A percentile compares a stretch with the other conserved stretches of the same genome.
Conservation (phyloP, 2,113 vertebrate genomes). For the Phaethon lepturus region DNA sequence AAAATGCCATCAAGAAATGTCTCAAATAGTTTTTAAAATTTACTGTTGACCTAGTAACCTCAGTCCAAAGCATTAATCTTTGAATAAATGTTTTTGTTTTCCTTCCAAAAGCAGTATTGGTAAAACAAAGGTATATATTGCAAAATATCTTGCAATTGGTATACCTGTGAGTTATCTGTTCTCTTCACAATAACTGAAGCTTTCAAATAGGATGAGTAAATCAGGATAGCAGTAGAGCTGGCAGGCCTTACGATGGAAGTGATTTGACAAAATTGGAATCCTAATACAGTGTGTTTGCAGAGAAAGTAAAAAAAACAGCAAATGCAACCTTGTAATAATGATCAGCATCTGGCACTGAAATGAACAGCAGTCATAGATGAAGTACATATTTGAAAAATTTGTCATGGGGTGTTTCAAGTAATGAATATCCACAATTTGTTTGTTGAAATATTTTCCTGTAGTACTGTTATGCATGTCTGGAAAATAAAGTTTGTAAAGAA, state of each 20-base stretch:
- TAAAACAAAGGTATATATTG: neutral
- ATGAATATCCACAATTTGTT: slow-evolving; percentile 12
- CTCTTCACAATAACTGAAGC: neutral
- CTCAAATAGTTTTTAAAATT: slow-evolving; percentile 74
- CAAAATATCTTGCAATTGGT: neutral
- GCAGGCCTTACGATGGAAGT: neutral
- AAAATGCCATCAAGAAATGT: slow-evolving; percentile 73
- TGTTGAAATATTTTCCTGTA: slow-evolving; percentile 11
- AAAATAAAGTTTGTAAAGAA: slow-evolving; percentile 1
- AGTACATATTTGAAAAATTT: slow-evolving; percentile 17
- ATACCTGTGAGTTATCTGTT: neutral
- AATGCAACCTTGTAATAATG: slow-evolving; percentile 15
- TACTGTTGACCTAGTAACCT: slow-evolving; percentile 77
- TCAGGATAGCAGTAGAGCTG: neutral
- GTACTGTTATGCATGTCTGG: neutral
- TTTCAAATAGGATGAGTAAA: neutral
- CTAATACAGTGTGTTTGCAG: neutral
- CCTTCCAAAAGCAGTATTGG: slow-evolving; percentile 41
- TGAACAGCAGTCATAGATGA: slow-evolving; percentile 12
- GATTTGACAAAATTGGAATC: neutral
- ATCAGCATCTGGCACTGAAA: slow-evolving; percentile 21
- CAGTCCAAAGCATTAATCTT: slow-evolving; percentile 65
- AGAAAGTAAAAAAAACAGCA: neutral
- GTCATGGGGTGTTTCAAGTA: slow-evolving; percentile 40
- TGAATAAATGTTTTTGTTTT: slow-evolving; percentile 69